These are phyloP conservation scores for Styela plicata DNA, from an alignment of 23 tunicate species.

Conservation along the genomic window DNA sequence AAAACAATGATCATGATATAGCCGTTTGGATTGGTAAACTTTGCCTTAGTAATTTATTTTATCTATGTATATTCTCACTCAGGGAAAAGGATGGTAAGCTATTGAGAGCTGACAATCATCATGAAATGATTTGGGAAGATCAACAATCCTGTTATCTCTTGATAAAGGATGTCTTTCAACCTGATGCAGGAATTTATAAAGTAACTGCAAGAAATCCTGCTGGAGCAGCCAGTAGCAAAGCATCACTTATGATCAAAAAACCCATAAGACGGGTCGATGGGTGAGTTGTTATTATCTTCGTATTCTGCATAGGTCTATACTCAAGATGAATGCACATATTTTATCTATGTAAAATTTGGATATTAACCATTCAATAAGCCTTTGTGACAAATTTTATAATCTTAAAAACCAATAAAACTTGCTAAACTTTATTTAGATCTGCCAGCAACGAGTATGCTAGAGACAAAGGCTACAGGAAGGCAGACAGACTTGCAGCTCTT, in stretches of 20 bases:
- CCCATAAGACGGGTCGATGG: not conserved
- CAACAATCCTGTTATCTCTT: slow-evolving; percentile 68
- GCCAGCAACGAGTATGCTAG: no score
- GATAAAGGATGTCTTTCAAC: slow-evolving; percentile 65
- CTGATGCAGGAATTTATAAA: slow-evolving; percentile 84
- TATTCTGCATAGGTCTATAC: no score
- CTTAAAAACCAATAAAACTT: no score
- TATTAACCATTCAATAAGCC: no score
- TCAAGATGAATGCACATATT: no score
- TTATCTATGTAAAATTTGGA: no score
- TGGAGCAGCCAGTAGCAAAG: slow-evolving; percentile 82
- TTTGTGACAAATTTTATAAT: no score
- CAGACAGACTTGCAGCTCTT: slow-evolving; percentile 70
- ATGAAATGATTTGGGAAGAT: slow-evolving; percentile 91
- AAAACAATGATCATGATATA: not conserved
- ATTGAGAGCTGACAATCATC: slow-evolving; percentile 55
- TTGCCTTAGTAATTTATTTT: no score
- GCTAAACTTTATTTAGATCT: no score
- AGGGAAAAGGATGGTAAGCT: slow-evolving; percentile 94
- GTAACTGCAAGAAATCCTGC: slow-evolving; percentile 88
- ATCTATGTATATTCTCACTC: no score
- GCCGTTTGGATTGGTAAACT: not conserved
- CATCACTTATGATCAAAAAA: slow-evolving; percentile 47
- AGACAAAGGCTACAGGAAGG: slow-evolving; percentile 76
- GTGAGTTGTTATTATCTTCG: not conserved